phyloP scores from a whole-genome alignment of 2,113 vertebrate genomes.

The human (Homo sapiens) region DNA sequence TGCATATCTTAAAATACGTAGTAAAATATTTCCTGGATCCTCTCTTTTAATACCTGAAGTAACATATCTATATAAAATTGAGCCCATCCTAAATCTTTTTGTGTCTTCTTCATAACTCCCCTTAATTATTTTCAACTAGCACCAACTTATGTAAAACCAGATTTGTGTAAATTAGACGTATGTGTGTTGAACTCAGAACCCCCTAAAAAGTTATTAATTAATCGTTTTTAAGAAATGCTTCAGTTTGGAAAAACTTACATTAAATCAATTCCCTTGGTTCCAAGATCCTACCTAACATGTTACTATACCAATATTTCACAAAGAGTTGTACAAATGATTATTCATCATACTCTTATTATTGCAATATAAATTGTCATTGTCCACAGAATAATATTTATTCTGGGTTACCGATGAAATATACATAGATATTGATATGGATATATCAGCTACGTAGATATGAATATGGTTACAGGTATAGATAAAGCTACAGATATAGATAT shows the following conservation, averaged over 20 bases:
- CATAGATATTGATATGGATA: neutral
- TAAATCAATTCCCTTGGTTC: neutral
- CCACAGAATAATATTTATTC: neutral
- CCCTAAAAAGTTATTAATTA: neutral
- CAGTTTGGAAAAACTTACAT: constrained; percentile 38
- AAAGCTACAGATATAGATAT: neutral
- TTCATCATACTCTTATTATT: neutral
- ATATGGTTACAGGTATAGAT: neutral
- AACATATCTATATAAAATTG: constrained; percentile 18
- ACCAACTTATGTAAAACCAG: neutral
- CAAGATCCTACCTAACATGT: neutral
- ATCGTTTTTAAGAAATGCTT: constrained; percentile 28
- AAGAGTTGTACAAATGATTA: neutral
- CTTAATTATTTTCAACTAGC: constrained; percentile 22
- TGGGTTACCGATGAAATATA: neutral
- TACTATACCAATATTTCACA: constrained; percentile 1
- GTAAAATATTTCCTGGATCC: constrained; percentile 36
- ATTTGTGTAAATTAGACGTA: constrained; percentile 32
- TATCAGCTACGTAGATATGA: neutral
- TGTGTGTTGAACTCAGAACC: neutral
- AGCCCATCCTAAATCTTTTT: neutral
- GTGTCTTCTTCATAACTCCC: neutral
- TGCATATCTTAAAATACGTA: neutral
- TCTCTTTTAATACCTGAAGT: constrained; percentile 35
- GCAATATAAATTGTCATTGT: neutral